A percentile compares a stretch with the other conserved stretches of the same genome.
These are phyloP conservation scores for Meloe dianella DNA, from an alignment of 2,888 invertebrate species.

Conservation along the genomic window DNA sequence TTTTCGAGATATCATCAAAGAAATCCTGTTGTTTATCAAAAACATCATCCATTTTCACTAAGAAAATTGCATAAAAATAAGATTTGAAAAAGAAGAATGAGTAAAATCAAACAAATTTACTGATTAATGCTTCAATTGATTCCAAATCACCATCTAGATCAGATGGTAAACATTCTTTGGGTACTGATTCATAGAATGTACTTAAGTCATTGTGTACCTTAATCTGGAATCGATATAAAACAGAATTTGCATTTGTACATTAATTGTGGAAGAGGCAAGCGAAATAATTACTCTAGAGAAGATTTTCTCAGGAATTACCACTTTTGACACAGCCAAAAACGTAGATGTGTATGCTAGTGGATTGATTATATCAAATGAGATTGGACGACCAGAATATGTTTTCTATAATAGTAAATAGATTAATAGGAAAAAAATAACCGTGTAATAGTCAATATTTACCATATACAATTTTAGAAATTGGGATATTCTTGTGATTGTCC, in stretches of 20 bases:
- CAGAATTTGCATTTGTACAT: too few species aligned
- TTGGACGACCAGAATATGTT: not conserved
- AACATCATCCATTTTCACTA: too few species aligned
- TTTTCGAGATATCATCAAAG: not conserved
- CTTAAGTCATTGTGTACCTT: not conserved
- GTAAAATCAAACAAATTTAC: not conserved
- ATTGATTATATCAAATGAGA: not conserved
- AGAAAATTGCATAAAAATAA: not conserved
- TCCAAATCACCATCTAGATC: slow-evolving; percentile 8
- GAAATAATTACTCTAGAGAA: not conserved
- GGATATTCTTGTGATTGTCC: not conserved
- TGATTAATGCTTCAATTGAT: not conserved
- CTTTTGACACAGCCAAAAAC: not conserved
- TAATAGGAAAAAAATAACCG: too few species aligned
- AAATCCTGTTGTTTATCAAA: too few species aligned
- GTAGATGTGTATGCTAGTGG: not conserved
- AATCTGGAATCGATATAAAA: not conserved
- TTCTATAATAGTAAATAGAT: not conserved
- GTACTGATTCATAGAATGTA: not conserved
- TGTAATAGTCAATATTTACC: too few species aligned
- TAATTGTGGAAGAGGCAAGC: too few species aligned
- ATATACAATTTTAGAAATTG: too few species aligned
- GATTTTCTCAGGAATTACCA: not conserved
- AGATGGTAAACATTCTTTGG: not conserved
- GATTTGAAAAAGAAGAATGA: not conserved